Evolutionary conservation across 2,113 vertebrate genomes (phyloP), one percentile per base, ranked within the genome.

Genomic region (Rattus norvegicus): DNA sequence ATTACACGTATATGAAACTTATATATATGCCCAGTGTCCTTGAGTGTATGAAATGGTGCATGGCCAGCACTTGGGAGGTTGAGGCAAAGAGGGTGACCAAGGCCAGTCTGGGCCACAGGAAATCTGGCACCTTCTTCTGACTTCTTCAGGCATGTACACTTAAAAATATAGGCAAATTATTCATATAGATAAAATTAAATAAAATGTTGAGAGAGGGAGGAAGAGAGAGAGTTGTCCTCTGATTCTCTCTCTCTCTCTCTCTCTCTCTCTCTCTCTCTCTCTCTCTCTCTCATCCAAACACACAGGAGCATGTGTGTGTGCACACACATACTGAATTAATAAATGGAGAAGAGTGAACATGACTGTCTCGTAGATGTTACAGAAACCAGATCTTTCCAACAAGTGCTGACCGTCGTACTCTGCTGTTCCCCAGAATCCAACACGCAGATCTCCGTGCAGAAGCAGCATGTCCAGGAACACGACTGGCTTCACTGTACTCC

Each of bases 371-470:
- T 19, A 79, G 43, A 93, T 19, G 9, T 30, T 83, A 11, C n/a
- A 84, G 22, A 93, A 96, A 88, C 80, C 3, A 73, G 76, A 16
- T 19, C 85, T 85, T 93, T 43, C 54, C 95, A 88, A 22, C 59
- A 84, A 88, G 20, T 49, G 28, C 43, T 59, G 17, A 54, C 72
- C 49, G 30, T 24, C 6, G 65, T 24, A 16, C 36, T 69, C 10
- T 79, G 22, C 56, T 84, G 26, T 43, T 86, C 93, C 72, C 52
- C 30, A 33, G 65, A 69, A 77, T 86, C 88, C 54, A 77, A 22
- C 33, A 20, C 88, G 59, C 13, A 61, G 84, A 39, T 76, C 19
- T 70, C 70, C 30, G 59, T 19, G 36, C 7, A 30, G 19, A 84
- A 24, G 54, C 52, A 52, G 28, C n/a, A 2, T 52, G 36, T 73